phyloP scores from a whole-genome alignment of 2,113 vertebrate genomes.

The Elgaria multicarinata region DNA sequence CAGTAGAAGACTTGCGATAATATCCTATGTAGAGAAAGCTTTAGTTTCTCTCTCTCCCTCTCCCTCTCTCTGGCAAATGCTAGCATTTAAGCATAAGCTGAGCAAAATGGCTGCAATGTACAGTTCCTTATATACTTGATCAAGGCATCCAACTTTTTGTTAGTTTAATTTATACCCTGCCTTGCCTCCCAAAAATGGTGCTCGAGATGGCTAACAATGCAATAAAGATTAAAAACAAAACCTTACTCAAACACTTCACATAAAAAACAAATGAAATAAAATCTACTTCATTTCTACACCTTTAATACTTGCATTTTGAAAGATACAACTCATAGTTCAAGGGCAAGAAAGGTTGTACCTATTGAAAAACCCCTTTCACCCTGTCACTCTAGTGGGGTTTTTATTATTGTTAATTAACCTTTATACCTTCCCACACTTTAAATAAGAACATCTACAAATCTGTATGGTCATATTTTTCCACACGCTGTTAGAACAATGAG shows the following conservation, averaged over 20 bases:
- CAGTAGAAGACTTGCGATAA: conserved; percentile 38
- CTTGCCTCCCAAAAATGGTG: too few relatives aligned
- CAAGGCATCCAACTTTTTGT: neutral
- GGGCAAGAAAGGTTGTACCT: neutral
- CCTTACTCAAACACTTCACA: too few relatives aligned
- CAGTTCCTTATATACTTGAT: neutral
- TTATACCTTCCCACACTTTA: neutral
- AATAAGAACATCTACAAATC: neutral
- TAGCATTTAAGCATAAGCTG: neutral
- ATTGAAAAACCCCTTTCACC: neutral
- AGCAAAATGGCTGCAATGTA: neutral
- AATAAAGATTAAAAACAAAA: too few relatives aligned
- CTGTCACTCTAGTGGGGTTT: neutral
- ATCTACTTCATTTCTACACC: neutral
- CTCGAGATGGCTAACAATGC: too few relatives aligned
- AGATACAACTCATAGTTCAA: neutral
- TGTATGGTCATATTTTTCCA: neutral
- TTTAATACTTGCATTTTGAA: neutral
- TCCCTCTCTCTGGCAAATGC: neutral
- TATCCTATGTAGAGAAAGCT: conserved; percentile 15
- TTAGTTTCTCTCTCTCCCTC: conserved; percentile 31
- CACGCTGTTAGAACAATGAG: neutral
- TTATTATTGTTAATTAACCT: neutral
- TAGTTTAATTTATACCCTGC: too few relatives aligned
- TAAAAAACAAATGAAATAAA: too few relatives aligned